phyloP scores from a whole-genome alignment of 1,140 invertebrate species.

The Aleiodes sp. region DNA sequence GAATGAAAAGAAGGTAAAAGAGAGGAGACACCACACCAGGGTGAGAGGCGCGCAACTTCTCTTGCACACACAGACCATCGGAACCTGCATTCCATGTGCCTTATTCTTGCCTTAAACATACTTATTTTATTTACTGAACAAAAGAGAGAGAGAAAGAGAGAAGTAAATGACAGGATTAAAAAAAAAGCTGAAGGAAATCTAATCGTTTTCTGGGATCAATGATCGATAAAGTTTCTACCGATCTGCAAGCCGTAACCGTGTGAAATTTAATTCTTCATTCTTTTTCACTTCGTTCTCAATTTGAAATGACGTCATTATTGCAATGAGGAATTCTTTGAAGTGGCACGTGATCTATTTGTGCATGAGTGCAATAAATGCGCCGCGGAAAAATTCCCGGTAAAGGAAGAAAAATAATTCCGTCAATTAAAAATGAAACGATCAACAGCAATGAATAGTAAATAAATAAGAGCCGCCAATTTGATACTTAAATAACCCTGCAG shows the following conservation, averaged over 20 bases:
- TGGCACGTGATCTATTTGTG: not conserved
- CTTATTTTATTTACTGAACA: not conserved
- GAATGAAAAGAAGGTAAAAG: slow-evolving; percentile 33
- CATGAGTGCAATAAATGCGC: not conserved
- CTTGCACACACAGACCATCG: not conserved
- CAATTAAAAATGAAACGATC: not conserved
- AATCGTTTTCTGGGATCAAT: not conserved
- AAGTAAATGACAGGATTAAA: too few relatives aligned
- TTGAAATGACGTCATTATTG: too few relatives aligned
- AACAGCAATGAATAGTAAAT: not conserved
- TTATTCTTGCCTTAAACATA: slow-evolving; percentile 19
- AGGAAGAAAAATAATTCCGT: too few relatives aligned
- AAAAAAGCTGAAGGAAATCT: not conserved
- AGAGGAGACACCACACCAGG: slow-evolving; percentile 4
- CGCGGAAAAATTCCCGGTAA: too few relatives aligned
- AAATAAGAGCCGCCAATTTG: too few relatives aligned
- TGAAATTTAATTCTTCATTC: not conserved
- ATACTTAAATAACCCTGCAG: too few relatives aligned
- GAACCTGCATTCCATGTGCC: slow-evolving; percentile 32
- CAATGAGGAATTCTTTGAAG: not conserved
- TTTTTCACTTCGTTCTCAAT: too few relatives aligned
- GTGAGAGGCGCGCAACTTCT: not conserved
- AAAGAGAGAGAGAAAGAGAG: too few relatives aligned
- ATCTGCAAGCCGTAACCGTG: not conserved
- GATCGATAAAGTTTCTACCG: not conserved